Conservation (phyloP, 2,797 vertebrate species). For the Pantherophis alleghaniensis region DNA sequence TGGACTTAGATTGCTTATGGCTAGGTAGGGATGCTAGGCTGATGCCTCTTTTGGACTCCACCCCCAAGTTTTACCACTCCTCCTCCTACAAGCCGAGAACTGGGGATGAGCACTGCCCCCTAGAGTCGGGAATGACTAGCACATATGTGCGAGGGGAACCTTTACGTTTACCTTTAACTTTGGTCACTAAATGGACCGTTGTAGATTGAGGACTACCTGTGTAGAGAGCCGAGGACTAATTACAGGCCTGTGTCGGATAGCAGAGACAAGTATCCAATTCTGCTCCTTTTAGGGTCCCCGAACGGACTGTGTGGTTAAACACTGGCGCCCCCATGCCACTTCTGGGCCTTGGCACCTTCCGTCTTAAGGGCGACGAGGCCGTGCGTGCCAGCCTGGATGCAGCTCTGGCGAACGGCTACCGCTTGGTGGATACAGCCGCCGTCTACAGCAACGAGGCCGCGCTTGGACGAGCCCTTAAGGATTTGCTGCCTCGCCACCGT, state of each 20-base stretch:
- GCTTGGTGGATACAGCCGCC: conserved; percentile 80
- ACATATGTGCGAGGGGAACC: no score
- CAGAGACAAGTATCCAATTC: neutral
- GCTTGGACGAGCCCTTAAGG: conserved; percentile 70
- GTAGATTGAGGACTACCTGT: neutral
- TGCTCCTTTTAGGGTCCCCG: neutral
- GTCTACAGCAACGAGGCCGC: conserved; percentile 79
- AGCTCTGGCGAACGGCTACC: conserved; percentile 76
- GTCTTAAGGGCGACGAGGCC: conserved; percentile 64
- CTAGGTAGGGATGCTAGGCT: no score
- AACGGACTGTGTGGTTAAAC: conserved; percentile 59
- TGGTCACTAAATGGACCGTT: neutral
- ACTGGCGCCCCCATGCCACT: conserved; percentile 77
- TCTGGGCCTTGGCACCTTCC: conserved; percentile 80
- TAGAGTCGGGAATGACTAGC: no score
- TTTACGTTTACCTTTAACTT: neutral
- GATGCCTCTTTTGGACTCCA: no score
- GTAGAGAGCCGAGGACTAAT: neutral
- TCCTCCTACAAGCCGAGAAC: no score
- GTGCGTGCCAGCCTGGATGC: conserved; percentile 71
- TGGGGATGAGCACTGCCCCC: no score
- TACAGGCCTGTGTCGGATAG: neutral
- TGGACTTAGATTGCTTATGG: no score
- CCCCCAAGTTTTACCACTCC: no score
- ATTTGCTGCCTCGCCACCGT: conserved; percentile 75